Evolutionary conservation across 2,797 vertebrate species (phyloP).

Genomic region (Crenuchus spilurus): DNA sequence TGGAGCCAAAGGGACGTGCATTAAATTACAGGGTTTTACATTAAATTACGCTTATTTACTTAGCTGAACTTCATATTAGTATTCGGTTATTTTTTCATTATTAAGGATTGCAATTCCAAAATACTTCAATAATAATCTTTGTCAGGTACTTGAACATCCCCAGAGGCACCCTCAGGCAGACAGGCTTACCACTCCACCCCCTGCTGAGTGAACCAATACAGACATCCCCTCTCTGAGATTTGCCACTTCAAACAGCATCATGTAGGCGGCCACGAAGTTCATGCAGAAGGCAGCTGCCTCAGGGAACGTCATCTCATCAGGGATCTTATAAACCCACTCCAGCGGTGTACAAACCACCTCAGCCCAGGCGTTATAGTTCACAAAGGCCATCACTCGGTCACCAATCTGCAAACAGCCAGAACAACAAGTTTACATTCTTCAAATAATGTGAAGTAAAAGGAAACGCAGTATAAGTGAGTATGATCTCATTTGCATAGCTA

Average conservation of each 20-base stretch:
- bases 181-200: constrained; percentile 92
- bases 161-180: constrained; percentile 11
- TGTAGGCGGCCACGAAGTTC: constrained; percentile 97
- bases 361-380: constrained; percentile 97
- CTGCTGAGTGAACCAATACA: constrained; percentile 95
- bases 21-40: constrained; percentile 4
- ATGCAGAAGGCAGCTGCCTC: constrained; percentile 95
- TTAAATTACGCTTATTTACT: background rate
- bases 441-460: background rate
- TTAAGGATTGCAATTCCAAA: background rate
- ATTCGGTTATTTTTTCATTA: background rate
- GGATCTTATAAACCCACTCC: constrained; percentile 96
- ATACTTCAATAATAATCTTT: background rate
- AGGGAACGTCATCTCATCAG: constrained; percentile 93
- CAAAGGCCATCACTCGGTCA: constrained; percentile 96
- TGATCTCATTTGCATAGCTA: background rate
- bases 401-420: constrained; percentile 83
- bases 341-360: constrained; percentile 92
- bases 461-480: background rate
- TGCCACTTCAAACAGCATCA: constrained; percentile 99
- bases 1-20: background rate
- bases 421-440: background rate
- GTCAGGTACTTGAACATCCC: background rate
- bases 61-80: background rate
- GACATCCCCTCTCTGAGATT: constrained; percentile 97